Percentiles rank a stretch among this genome's conserved stretches.
Evolutionary conservation across 2,797 vertebrate genomes (phyloP).

Genomic region (Parotocinclus haroldoi): DNA sequence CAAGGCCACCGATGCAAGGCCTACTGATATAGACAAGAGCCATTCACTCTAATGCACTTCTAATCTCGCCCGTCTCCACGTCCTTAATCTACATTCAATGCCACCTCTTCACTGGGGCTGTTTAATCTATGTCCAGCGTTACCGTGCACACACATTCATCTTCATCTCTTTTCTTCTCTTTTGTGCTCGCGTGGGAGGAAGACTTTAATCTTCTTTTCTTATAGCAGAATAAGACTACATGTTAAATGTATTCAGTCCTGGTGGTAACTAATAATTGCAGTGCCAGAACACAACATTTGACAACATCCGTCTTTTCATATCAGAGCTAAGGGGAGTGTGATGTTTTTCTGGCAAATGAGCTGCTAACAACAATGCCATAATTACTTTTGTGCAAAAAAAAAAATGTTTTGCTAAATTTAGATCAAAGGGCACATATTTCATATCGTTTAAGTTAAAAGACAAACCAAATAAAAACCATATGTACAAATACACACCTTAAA

Average conservation of each 20-base stretch:
- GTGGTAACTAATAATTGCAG: slow-evolving; percentile 14
- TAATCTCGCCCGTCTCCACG: slow-evolving; percentile 43
- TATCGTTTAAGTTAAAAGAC: slow-evolving; percentile 38
- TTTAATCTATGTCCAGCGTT: slow-evolving; percentile 49
- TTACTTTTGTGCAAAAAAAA: slow-evolving; percentile 46
- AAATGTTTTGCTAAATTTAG: slow-evolving; percentile 33
- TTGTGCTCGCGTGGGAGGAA: slow-evolving; percentile 59
- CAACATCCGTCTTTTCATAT: slow-evolving; percentile 30
- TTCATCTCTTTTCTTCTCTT: slow-evolving; percentile 39
- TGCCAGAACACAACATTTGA: slow-evolving; percentile 9
- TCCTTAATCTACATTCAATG: slow-evolving; percentile 48
- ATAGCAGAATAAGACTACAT: background rate
- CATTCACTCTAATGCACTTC: slow-evolving; percentile 52
- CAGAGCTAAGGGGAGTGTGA: slow-evolving; percentile 30
- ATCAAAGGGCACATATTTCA: slow-evolving; percentile 31
- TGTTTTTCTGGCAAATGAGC: slow-evolving; percentile 41
- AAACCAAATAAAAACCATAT: slow-evolving; percentile 36
- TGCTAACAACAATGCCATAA: slow-evolving; percentile 47
- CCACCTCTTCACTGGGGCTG: slow-evolving; percentile 31
- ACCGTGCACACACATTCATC: slow-evolving; percentile 39
- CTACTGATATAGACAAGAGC: slow-evolving; percentile 47
- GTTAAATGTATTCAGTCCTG: slow-evolving; percentile 20
- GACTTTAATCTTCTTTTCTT: slow-evolving; percentile 39
- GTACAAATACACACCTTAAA: slow-evolving; percentile 30
- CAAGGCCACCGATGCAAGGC: slow-evolving; percentile 41